Evolutionary conservation across 1,140 invertebrate genomes (phyloP).

Genomic region (Procambarus clarkii): DNA sequence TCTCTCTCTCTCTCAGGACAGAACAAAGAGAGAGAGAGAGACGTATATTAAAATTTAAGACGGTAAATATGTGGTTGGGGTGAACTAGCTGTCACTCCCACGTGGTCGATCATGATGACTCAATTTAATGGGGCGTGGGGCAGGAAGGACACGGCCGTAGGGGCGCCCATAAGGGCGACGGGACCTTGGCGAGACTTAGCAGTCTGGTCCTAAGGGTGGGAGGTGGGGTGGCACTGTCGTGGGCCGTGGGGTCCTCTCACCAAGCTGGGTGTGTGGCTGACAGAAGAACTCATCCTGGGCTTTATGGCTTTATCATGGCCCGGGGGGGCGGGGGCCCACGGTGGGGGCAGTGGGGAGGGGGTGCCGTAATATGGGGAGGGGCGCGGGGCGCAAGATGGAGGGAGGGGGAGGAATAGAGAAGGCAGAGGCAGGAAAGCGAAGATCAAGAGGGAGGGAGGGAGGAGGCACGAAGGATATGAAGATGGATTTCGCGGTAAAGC

Average conservation of each 20-base stretch:
- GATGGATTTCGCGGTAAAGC: too few relatives aligned
- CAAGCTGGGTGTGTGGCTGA: not conserved
- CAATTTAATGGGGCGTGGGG: conserved; percentile 36
- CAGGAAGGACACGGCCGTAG: not conserved
- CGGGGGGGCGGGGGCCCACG: not conserved
- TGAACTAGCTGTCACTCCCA: conserved; percentile 31
- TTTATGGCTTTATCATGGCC: conserved; percentile 16
- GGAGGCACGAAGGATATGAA: too few relatives aligned
- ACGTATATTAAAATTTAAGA: not conserved
- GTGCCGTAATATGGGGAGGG: not conserved
- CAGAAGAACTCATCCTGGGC: not conserved
- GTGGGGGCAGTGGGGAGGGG: not conserved
- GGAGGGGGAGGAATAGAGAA: not conserved
- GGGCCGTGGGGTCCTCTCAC: not conserved
- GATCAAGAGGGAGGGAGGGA: not conserved
- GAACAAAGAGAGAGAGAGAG: not conserved
- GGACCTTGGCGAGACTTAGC: not conserved
- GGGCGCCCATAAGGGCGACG: not conserved
- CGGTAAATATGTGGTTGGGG: conserved; percentile 1
- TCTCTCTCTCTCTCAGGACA: not conserved
- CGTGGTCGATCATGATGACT: conserved; percentile 45
- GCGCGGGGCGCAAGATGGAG: too few relatives aligned
- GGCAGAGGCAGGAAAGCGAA: not conserved
- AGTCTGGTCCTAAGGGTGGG: not conserved
- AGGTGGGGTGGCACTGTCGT: not conserved